These are phyloP conservation scores for Platycnemis pennipes DNA, from an alignment of 2,888 invertebrate species.

Conservation along the genomic window DNA sequence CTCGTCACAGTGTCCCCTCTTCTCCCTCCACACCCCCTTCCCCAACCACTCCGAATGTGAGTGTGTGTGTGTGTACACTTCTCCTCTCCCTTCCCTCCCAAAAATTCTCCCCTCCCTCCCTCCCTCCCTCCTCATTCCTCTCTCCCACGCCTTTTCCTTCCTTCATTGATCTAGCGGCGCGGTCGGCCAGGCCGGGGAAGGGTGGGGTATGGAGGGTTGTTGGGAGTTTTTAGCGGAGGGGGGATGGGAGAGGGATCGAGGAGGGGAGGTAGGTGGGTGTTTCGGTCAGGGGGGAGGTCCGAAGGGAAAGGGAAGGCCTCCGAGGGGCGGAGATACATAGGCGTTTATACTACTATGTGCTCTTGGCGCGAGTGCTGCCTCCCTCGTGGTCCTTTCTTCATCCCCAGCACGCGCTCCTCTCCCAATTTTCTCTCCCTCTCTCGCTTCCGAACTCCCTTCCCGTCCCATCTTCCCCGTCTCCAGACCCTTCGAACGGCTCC, in stretches of 20 bases:
- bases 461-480: not conserved
- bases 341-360: not conserved
- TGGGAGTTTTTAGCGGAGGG: not conserved
- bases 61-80: too few relatives aligned
- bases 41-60: not conserved
- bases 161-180: conserved; percentile 63
- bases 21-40: not conserved
- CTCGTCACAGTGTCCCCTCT: conserved; percentile 27
- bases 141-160: conserved; percentile 47
- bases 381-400: conserved; percentile 29
- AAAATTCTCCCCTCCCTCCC: not conserved
- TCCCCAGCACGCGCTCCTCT: not conserved
- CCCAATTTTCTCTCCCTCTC: not conserved
- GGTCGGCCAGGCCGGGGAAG: conserved; percentile 34
- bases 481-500: not conserved
- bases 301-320: not conserved
- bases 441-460: not conserved
- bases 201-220: not conserved
- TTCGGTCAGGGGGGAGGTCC: not conserved
- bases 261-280: not conserved
- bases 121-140: not conserved
- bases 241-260: not conserved
- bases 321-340: not conserved
- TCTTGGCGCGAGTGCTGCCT: conserved; percentile 43
- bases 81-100: not conserved